A percentile compares a stretch with the other conserved stretches of the same genome.
Conservation (phyloP, 2,888 invertebrate genomes). For the Eupithecia dodoneata region DNA sequence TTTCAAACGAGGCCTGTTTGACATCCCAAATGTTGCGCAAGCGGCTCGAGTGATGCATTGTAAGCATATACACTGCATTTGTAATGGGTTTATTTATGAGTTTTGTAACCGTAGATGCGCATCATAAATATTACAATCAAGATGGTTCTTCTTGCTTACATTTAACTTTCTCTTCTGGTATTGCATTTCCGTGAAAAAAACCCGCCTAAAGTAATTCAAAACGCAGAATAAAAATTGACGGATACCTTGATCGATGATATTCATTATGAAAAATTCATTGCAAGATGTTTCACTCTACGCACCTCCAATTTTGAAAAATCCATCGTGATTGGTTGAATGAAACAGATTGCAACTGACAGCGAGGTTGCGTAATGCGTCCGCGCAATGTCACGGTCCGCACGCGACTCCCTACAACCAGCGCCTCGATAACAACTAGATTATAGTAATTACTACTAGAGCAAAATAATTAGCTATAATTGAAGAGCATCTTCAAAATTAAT, state of each 20-base stretch:
- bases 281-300: background rate
- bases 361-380: conserved; percentile 64
- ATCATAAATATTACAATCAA: conserved; percentile 48
- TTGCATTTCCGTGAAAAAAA: conserved; percentile 13
- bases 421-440: conserved; percentile 20
- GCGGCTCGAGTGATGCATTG: conserved; percentile 54
- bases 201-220: background rate
- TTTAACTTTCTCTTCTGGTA: conserved; percentile 40
- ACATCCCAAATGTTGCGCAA: conserved; percentile 73
- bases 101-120: conserved; percentile 56
- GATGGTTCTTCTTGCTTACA: conserved; percentile 40
- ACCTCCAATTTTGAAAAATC: background rate
- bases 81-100: conserved; percentile 62
- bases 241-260: background rate
- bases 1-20: conserved; percentile 69
- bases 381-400: conserved; percentile 63
- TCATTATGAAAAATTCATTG: background rate
- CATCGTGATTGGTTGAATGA: conserved; percentile 2
- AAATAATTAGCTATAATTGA: background rate
- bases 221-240: background rate
- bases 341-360: conserved; percentile 54
- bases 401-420: conserved; percentile 30
- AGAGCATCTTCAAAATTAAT: background rate
- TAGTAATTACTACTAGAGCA: conserved; percentile 9
- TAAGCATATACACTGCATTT: conserved; percentile 60